Conservation (phyloP, 2,113 vertebrate genomes). For the Thunnus thynnus region DNA sequence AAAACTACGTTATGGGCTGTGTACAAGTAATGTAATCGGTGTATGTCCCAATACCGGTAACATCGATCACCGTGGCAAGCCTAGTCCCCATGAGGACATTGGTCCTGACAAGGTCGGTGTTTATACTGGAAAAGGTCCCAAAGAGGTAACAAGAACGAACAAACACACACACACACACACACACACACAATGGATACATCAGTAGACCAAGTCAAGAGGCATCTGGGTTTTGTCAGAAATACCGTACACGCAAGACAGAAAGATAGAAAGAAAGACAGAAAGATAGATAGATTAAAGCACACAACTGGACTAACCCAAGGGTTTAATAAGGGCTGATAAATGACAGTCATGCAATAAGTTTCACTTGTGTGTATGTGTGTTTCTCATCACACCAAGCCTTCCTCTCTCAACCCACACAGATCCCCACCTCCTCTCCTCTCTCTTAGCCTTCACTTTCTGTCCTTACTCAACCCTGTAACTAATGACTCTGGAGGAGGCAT, state of each 20-base stretch:
- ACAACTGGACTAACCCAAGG: conserved; percentile 15
- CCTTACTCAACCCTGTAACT: conserved; percentile 71
- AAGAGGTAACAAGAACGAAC: neutral
- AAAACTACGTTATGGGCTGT: too few relatives aligned
- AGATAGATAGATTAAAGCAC: neutral
- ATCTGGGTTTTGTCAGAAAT: conserved; percentile 56
- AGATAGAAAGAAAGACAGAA: conserved; percentile 9
- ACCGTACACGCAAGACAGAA: conserved; percentile 1
- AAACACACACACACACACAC: conserved; percentile 23
- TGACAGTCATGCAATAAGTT: conserved; percentile 32
- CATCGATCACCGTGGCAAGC: too few relatives aligned
- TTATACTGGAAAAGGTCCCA: too few relatives aligned
- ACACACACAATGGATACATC: conserved; percentile 31
- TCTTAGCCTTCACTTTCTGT: conserved; percentile 45
- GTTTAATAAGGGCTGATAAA: conserved; percentile 58
- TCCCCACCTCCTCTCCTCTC: neutral
- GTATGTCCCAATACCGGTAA: too few relatives aligned
- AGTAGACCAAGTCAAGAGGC: conserved; percentile 42
- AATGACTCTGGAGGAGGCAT: conserved; percentile 68
- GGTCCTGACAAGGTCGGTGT: too few relatives aligned
- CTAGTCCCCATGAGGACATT: too few relatives aligned
- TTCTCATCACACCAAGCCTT: conserved; percentile 21
- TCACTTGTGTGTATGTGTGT: conserved; percentile 32
- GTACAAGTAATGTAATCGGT: too few relatives aligned
- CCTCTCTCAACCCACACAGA: conserved; percentile 28